Evolutionary conservation across 2,888 invertebrate genomes (phyloP), one percentile per base, ranked within the genome.

Genomic region (Xanthorhoe spadicearia): DNA sequence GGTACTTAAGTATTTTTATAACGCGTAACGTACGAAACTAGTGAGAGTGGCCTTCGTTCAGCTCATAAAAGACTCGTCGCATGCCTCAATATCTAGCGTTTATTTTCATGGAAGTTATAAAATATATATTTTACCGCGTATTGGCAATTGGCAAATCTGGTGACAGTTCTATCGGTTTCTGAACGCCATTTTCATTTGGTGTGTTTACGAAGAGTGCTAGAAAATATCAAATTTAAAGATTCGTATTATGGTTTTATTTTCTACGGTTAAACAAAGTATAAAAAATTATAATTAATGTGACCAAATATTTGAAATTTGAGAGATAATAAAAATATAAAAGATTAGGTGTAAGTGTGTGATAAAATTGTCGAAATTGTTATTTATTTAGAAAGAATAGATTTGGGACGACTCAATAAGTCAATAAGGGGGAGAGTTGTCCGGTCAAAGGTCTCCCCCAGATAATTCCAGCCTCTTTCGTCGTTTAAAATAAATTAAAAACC

Each of bases 11-110:
- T 59, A 64, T 64, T 66, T 57, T 64, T 61, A 59, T 23, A 23
- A 23, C 23, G 23, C 23, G 23, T 55, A 55, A 62, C 61, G 59
- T 18, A 19, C 46, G 55, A 64, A 66, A 57, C 67, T 6, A 35
- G 46, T 51, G 56, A 38, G 23, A 3, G 51, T 68, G 65, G 55
- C 70, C 68, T 68, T 68, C 61, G 61, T 66, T 63, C 58, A 60
- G 61, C 62, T 56, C 65, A 63, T 66, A 64, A 62, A 64, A 59
- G 64, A 62, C 35, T 67, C 67, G 64, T 66, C 69, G 54, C 64
- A 58, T 52, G 55, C 32, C 35, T 57, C 32, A 61, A 68, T 64
- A 61, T 53, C 56, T 65, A 63, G 50, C 58, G 54, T 50, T 61
- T 58, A 69, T 69, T 66, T 69, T 69, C 63, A 61, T 59, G 61